Conservation (phyloP, 1,140 invertebrate species). For the Pseudomyrmex cubaensis region DNA sequence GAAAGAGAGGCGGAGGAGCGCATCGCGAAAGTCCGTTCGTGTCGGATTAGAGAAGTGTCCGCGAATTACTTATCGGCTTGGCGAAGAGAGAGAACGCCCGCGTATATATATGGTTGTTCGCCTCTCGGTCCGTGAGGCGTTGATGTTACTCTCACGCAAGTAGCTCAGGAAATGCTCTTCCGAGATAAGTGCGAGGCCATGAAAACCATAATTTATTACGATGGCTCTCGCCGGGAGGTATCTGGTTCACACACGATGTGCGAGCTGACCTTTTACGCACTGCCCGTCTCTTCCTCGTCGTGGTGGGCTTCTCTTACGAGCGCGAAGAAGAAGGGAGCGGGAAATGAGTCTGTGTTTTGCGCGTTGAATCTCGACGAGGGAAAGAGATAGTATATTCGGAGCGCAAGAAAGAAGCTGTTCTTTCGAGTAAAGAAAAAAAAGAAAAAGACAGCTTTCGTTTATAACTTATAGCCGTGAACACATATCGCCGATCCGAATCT, state of each 20-base stretch:
- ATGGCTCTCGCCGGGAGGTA: slow-evolving; percentile 78
- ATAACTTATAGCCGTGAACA: slow-evolving; percentile 54
- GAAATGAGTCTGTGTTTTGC: slow-evolving; percentile 46
- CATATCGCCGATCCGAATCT: slow-evolving; percentile 54
- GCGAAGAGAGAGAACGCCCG: not conserved
- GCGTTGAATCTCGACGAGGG: not conserved
- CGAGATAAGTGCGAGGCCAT: slow-evolving; percentile 80
- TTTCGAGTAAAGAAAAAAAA: not conserved
- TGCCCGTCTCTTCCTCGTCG: slow-evolving; percentile 57
- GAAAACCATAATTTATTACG: slow-evolving; percentile 84
- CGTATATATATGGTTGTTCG: too few relatives aligned
- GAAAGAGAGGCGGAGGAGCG: not conserved
- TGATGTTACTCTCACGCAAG: slow-evolving; percentile 66
- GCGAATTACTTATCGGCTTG: slow-evolving; percentile 68
- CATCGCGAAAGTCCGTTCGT: slow-evolving; percentile 73
- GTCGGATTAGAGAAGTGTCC: slow-evolving; percentile 72
- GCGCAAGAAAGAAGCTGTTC: slow-evolving; percentile 3
- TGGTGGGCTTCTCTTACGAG: slow-evolving; percentile 15
- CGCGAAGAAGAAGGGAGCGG: slow-evolving; percentile 16
- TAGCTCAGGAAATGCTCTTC: slow-evolving; percentile 72
- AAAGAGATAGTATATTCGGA: slow-evolving; percentile 15
- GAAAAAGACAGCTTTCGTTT: not conserved
- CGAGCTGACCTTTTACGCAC: slow-evolving; percentile 67
- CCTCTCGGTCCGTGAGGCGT: slow-evolving; percentile 7
- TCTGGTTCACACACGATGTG: slow-evolving; percentile 77